Evolutionary conservation across 2,113 vertebrate genomes (phyloP).

Genomic region (Oceanodroma tethys): DNA sequence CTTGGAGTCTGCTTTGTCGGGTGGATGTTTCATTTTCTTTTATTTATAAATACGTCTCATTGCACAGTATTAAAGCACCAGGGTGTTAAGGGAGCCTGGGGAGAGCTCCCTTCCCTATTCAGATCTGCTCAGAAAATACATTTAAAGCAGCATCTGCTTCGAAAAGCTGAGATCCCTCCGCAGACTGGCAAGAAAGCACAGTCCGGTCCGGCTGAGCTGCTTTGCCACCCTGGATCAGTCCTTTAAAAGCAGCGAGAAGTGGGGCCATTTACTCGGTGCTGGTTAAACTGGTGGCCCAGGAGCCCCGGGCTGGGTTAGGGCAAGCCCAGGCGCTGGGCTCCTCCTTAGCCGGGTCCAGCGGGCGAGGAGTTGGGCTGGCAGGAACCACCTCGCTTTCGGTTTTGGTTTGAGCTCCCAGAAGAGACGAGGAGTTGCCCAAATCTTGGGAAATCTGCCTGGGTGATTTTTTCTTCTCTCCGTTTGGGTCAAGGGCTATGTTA

Average conservation of each 20-base stretch:
- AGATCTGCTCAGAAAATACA: neutral
- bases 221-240: rapidly evolving
- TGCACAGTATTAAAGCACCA: neutral
- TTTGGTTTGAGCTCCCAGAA: neutral
- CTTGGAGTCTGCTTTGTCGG: neutral
- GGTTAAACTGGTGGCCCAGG: neutral
- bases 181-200: rapidly evolving
- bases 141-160: neutral
- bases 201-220: rapidly evolving
- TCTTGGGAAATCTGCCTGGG: neutral
- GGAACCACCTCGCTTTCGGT: neutral
- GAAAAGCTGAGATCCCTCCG: neutral
- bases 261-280: rapidly evolving
- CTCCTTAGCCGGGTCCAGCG: no score
- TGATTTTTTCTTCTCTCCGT: neutral
- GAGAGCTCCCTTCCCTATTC: neutral
- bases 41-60: neutral
- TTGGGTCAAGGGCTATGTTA: rapidly evolving
- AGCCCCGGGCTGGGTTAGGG: neutral
- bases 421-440: neutral
- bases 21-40: neutral
- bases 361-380: neutral
- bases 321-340: neutral
- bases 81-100: neutral
- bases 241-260: rapidly evolving